Evolutionary conservation across 1,140 invertebrate genomes (phyloP).

Genomic region (Zaprionus lachaisei): DNA sequence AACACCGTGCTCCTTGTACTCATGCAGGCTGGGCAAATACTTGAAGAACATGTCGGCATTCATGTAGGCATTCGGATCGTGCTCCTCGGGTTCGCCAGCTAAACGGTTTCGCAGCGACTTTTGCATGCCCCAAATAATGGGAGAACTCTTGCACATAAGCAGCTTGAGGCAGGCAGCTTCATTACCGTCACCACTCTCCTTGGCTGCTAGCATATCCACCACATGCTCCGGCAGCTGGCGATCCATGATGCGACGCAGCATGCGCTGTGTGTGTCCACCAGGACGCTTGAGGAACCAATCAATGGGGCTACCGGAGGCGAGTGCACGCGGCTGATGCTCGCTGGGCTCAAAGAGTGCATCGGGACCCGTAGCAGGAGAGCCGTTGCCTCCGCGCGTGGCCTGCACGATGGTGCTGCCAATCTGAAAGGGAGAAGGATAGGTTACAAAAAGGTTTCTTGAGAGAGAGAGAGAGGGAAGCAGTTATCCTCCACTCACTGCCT

Average conservation of each 20-base stretch:
- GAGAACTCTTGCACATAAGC: conserved; percentile 90
- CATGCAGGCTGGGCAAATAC: conserved; percentile 87
- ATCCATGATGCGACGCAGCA: conserved; percentile 87
- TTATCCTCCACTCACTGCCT: conserved; percentile 87
- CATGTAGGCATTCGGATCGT: conserved; percentile 68
- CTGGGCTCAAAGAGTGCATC: conserved; percentile 61
- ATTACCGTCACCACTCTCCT: conserved; percentile 84
- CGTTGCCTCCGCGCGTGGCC: conserved; percentile 34
- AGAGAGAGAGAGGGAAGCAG: neutral
- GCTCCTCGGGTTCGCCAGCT: conserved; percentile 44
- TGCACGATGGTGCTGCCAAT: conserved; percentile 71
- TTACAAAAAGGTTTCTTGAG: neutral
- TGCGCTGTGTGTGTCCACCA: conserved; percentile 85
- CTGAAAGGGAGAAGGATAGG: conserved; percentile 19
- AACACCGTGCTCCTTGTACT: conserved; percentile 87
- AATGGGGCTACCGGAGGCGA: conserved; percentile 82
- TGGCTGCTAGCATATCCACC: conserved; percentile 86
- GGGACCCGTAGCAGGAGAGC: conserved; percentile 41
- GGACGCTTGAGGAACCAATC: conserved; percentile 85
- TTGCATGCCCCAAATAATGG: conserved; percentile 91
- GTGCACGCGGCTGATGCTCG: conserved; percentile 61
- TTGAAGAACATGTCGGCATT: conserved; percentile 85
- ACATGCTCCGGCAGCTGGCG: conserved; percentile 86
- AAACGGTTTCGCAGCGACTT: conserved; percentile 86
- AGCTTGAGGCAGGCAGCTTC: conserved; percentile 89